Evolutionary conservation across 2,888 invertebrate genomes (phyloP).

Genomic region (Leptinotarsa juncta): DNA sequence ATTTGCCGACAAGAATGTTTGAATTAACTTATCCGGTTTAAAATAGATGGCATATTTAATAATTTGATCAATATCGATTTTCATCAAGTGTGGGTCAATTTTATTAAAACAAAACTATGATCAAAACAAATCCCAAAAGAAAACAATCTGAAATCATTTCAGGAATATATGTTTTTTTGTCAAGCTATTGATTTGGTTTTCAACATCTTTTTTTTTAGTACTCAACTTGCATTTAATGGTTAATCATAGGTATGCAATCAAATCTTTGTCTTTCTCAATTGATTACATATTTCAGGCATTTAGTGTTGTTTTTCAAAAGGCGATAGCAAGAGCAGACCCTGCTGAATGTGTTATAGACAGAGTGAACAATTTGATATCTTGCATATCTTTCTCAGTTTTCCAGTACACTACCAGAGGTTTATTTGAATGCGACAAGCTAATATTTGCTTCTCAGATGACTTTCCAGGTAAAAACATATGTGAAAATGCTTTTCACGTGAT

Average conservation of each 20-base stretch:
- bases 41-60: no score
- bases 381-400: conserved; percentile 94
- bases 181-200: no score
- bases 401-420: conserved; percentile 94
- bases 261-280: background rate
- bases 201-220: no score
- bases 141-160: background rate
- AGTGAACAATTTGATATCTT: conserved; percentile 91
- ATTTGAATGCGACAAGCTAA: conserved; percentile 96
- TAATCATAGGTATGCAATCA: no score
- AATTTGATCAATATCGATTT: no score
- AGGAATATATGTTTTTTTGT: background rate
- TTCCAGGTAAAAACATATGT: conserved; percentile 76
- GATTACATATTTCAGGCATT: conserved; percentile 78
- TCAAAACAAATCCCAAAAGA: no score
- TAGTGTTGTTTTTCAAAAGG: conserved; percentile 97
- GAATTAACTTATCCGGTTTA: no score
- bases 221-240: no score
- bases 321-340: conserved; percentile 88
- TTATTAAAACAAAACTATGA: no score
- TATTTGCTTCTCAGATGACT: conserved; percentile 96
- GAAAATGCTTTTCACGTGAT: no score
- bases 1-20: no score
- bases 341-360: conserved; percentile 82
- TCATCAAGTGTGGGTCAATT: no score